Evolutionary conservation across 2,113 vertebrate species (phyloP), one percentile per base, ranked within the genome.

Genomic region (Struthidea cinerea): DNA sequence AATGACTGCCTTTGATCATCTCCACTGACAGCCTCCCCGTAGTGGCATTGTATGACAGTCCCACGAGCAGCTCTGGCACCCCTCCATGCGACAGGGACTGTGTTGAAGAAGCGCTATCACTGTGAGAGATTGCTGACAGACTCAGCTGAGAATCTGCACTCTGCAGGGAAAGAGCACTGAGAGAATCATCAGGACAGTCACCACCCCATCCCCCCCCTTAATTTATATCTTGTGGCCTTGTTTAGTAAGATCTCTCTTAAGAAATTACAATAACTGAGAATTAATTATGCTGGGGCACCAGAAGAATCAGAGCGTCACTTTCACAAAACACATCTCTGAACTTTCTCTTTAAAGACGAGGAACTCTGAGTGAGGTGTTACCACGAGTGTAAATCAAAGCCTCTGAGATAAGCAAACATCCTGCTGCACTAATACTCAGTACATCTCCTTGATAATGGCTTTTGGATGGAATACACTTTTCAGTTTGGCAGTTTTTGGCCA

Each of bases 1-100:
- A 99, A 98, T 99, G 99, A 93, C 99, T 99, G 82, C 99, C 99
- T 98, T 99, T 99, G 98, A 99, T 99, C 96, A 99, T 97, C 98
- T 99, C 99, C 96, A 99, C 99, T 19, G 99, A 98, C 97, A 99
- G 98, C 86, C 99, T 98, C 53, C 99, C 99, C 0, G 99, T 99
- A 60, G 99, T 99, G 97, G 99, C 98, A 49, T 98, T 99, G 97
- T 99, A 99, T 18, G 98, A 98, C 88, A 99, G 98, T 11, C 99
- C 99, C 93, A 99, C 97, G 57, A 99, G 96, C 93, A 99, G 98
- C 97, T 99, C 99, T 49, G 99, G 99, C 94, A 98, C 97, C 67
- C 99, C 99, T 87, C 99, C 99, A 86, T 99, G 99, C 4, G 99
- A 98, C 97, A 99, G 98, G 30, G 99, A 99, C 98, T 99, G 99